Evolutionary conservation across 1,140 invertebrate species (phyloP).

Genomic region (Drosophila chauvacae): DNA sequence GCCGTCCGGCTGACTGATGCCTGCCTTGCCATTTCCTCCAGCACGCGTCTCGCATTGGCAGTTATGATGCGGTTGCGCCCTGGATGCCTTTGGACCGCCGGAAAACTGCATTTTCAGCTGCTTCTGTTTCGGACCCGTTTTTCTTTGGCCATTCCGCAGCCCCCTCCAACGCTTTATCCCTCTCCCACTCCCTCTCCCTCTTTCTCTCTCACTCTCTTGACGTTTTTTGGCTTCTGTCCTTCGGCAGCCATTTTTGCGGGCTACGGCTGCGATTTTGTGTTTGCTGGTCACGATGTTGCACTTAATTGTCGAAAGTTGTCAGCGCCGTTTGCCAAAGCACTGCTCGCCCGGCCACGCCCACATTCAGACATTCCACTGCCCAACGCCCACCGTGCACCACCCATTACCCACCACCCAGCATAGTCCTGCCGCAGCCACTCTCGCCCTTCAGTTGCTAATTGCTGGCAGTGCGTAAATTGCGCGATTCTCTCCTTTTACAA

Average conservation of each 20-base stretch:
- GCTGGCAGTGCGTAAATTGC: constrained; percentile 57
- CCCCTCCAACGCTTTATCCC: too few relatives aligned
- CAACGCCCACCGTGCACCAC: neutral
- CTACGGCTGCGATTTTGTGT: constrained; percentile 42
- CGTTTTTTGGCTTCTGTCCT: constrained; percentile 13
- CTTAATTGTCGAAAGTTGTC: constrained; percentile 65
- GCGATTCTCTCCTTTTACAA: constrained; percentile 28
- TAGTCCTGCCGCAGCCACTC: constrained; percentile 11
- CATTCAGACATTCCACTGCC: neutral
- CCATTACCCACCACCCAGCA: neutral
- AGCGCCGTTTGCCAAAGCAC: too few relatives aligned
- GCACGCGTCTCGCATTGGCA: constrained; percentile 39
- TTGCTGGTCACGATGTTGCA: constrained; percentile 64
- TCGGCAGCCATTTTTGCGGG: constrained; percentile 32
- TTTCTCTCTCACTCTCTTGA: neutral
- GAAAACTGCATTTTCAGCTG: constrained; percentile 38
- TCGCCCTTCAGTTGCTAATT: constrained; percentile 44
- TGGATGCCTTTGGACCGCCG: constrained; percentile 18
- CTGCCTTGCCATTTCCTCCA: constrained; percentile 17
- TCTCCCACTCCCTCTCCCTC: too few relatives aligned
- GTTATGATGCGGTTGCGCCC: constrained; percentile 48
- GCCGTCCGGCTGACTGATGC: constrained; percentile 22
- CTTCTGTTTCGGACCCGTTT: constrained; percentile 17
- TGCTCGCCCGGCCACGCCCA: too few relatives aligned
- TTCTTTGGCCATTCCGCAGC: neutral